Conservation (phyloP, 2,888 invertebrate genomes). For the Nudaria mundana region DNA sequence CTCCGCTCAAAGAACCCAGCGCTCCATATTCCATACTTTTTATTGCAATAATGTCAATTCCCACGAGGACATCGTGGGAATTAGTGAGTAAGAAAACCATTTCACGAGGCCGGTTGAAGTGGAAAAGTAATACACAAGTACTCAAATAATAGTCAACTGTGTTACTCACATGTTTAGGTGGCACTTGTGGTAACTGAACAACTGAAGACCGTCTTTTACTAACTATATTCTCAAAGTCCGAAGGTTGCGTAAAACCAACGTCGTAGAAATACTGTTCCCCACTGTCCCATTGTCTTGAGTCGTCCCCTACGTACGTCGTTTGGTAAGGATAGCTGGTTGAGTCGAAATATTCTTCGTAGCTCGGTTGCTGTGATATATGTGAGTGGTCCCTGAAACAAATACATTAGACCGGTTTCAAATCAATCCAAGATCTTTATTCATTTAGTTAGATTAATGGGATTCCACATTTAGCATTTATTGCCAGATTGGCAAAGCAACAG, state of each 20-base stretch:
- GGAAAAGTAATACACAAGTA: too few relatives aligned
- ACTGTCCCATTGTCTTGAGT: conserved; percentile 87
- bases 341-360: conserved; percentile 86
- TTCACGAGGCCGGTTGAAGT: too few relatives aligned
- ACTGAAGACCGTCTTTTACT: conserved; percentile 79
- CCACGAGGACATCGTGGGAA: too few relatives aligned
- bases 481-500: too few relatives aligned
- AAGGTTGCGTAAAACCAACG: conserved; percentile 69
- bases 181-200: conserved; percentile 76
- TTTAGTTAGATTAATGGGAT: background rate
- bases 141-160: too few relatives aligned
- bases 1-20: too few relatives aligned
- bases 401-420: background rate
- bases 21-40: too few relatives aligned
- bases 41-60: too few relatives aligned
- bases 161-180: conserved; percentile 59
- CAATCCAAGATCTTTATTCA: background rate
- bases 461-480: too few relatives aligned
- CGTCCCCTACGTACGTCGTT: conserved; percentile 78
- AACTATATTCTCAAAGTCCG: conserved; percentile 80
- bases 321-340: conserved; percentile 83
- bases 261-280: conserved; percentile 81
- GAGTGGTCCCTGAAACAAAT: conserved; percentile 71
- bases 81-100: too few relatives aligned
- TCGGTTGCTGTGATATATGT: conserved; percentile 71